Base-by-base conservation (phyloP, 1,140 invertebrate species). In the Neuroterus valhalla region DNA sequence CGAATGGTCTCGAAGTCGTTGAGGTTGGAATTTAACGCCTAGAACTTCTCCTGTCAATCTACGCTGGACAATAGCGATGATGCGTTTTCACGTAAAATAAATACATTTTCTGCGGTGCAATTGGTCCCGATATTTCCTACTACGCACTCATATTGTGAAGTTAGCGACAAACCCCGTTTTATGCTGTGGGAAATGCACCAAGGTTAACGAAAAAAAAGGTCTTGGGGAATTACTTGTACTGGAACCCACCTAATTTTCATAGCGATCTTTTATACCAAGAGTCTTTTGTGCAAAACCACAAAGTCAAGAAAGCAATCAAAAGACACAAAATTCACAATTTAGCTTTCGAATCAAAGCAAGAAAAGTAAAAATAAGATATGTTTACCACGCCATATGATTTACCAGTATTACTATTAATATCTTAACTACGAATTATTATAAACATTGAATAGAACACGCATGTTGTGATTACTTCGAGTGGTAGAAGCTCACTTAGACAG, bases 321-420 rank as follows among this genome's bases (percentile, higher is more conserved):
- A 17, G 19, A 52, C 11, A 21, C 23, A 21, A 21, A 50, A 50
- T 50, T 17, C 21, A 19, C 48, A 50, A 50, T 17, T 21, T 50
- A 17, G 48, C 17, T 62, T 62, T 23, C 31, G 5, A 31, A 31
- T 26, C 11, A 62, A 62, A 62, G 48, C 1, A 66, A 66, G 21
- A 66, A 72, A 21, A 70, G 66, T 26, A 62, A 31, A 5, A 5
- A 62, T 68, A 72, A 75, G 77, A 74, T 68, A 76, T 55, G 82
- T 84, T 85, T 85, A 82, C 77, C 78, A 82, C 82, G 86, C 88
- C 87, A 90, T 89, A 89, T 86, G 77, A 87, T 87, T 88, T 87
- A 88, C 82, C 86, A 89, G 87, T 90, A 90, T 89, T 90, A 90
- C 78, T 88, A 89, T 80, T 81, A 78, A 86, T 84, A 82, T 74